Conservation (phyloP, 1,140 invertebrate species). For the Holcopasites calliopsidis region DNA sequence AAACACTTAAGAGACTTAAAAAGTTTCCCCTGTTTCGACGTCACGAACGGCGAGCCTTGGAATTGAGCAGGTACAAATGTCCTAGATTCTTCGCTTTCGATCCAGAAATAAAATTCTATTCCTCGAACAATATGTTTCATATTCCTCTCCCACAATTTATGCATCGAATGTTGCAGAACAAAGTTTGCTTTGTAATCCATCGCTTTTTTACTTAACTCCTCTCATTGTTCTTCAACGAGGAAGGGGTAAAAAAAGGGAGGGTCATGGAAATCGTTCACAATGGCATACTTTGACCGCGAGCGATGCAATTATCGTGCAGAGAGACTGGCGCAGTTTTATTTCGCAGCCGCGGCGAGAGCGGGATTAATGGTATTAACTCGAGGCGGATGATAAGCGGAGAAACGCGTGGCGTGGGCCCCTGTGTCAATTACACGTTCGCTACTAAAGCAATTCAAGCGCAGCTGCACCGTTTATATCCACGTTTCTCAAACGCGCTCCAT, state of each 20-base stretch:
- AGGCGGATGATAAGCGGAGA: slow-evolving; percentile 22
- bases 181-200: no score
- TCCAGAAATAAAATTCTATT: no score
- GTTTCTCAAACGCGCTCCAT: slow-evolving; percentile 21
- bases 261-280: no score
- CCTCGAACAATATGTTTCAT: no score
- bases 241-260: no score
- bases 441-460: slow-evolving; percentile 11
- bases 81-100: background rate
- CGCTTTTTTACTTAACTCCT: no score
- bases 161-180: no score
- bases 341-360: background rate
- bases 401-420: background rate
- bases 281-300: background rate
- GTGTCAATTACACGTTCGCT: slow-evolving; percentile 36
- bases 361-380: slow-evolving; percentile 38
- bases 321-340: slow-evolving; percentile 12
- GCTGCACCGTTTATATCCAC: slow-evolving; percentile 19
- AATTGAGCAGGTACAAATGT: background rate
- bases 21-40: no score
- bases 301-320: background rate
- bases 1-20: background rate
- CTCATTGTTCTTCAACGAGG: no score
- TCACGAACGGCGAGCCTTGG: background rate
- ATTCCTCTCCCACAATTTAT: no score